phyloP scores from a whole-genome alignment of 2,797 vertebrate genomes.

The Hafferia zeledoni region DNA sequence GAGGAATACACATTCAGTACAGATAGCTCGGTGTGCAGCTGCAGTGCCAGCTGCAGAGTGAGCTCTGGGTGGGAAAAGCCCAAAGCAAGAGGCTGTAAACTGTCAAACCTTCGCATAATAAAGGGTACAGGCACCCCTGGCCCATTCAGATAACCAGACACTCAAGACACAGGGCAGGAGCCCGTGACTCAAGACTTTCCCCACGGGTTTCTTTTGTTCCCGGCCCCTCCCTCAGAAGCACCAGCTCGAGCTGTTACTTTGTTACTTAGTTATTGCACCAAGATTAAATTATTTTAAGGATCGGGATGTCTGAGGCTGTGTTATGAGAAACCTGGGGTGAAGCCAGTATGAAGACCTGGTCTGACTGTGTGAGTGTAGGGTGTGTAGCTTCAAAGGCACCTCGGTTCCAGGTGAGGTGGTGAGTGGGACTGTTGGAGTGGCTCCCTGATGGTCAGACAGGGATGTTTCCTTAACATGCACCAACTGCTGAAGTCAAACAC shows the following conservation, averaged over 20 bases:
- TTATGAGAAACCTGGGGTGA: accelerated
- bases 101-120: background rate
- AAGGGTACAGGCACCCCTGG: background rate
- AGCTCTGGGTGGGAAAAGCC: background rate
- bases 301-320: background rate
- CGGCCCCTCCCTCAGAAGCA: background rate
- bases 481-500: background rate
- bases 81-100: background rate
- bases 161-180: background rate
- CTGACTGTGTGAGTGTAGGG: no score
- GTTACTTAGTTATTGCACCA: background rate
- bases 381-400: accelerated
- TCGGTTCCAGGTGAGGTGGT: accelerated
- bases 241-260: accelerated
- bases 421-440: accelerated
- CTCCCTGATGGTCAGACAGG: accelerated
- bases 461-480: background rate
- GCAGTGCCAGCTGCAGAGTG: background rate
- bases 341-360: background rate
- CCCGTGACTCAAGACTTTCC: background rate
- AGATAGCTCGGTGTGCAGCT: background rate
- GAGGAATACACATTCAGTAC: background rate
- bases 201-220: background rate
- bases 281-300: background rate
- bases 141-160: background rate